Evolutionary conservation across 2,113 vertebrate genomes (phyloP).

Genomic region (Melanotaenia duboulayi): DNA sequence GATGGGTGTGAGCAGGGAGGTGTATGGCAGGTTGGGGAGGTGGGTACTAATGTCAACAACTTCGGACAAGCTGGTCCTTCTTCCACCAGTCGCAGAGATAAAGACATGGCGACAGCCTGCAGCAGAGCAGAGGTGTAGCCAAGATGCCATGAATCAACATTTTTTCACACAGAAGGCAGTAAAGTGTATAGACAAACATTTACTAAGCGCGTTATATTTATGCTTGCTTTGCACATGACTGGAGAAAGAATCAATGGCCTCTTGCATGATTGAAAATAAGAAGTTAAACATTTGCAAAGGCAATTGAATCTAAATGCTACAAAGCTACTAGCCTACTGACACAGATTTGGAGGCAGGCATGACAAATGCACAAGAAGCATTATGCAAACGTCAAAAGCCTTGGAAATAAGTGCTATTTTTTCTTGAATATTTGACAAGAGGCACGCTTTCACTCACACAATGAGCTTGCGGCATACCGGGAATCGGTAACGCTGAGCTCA

Average conservation of each 20-base stretch:
- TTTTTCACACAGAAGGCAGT: conserved; percentile 22
- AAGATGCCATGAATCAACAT: conserved; percentile 24
- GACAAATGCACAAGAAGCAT: conserved; percentile 33
- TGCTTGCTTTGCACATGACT: conserved; percentile 29
- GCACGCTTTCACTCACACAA: conserved; percentile 60
- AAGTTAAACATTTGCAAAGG: conserved; percentile 54
- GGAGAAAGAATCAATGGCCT: conserved; percentile 15
- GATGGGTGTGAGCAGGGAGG: conserved; percentile 20
- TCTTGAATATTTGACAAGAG: conserved; percentile 59
- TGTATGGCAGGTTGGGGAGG: conserved; percentile 6
- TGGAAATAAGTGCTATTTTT: conserved; percentile 40
- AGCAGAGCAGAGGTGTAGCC: neutral
- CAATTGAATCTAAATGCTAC: conserved; percentile 36
- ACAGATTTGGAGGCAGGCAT: conserved; percentile 58
- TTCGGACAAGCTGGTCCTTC: conserved; percentile 69
- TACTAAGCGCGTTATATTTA: conserved; percentile 23
- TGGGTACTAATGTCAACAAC: conserved; percentile 73
- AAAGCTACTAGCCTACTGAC: conserved; percentile 64
- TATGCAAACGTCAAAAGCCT: conserved; percentile 45
- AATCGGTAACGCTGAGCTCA: conserved; percentile 81
- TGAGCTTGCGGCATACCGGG: conserved; percentile 65
- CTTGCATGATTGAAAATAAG: conserved; percentile 17
- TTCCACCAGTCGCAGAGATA: conserved; percentile 29
- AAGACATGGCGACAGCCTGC: conserved; percentile 14
- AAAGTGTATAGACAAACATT: conserved; percentile 26